A percentile compares a stretch with the other conserved stretches of the same genome.
Evolutionary conservation across 1,140 invertebrate genomes (phyloP).

Genomic region (Leptinotarsa texana): DNA sequence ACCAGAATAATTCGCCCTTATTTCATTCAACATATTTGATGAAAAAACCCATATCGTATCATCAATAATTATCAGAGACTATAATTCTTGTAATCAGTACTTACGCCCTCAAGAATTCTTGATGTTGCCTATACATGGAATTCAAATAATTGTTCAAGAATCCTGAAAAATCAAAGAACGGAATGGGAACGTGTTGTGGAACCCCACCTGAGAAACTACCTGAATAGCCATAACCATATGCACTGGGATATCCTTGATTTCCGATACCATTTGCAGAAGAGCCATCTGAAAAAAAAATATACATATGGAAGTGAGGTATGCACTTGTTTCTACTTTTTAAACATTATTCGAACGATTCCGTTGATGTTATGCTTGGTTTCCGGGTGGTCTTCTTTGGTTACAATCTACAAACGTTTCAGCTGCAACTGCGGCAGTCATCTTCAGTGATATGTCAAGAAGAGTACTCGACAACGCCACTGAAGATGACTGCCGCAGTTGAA

Average conservation of each 20-base stretch:
- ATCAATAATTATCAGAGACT: neutral
- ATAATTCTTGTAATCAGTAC: slow-evolving; percentile 11
- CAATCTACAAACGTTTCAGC: too few relatives aligned
- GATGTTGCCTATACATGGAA: slow-evolving; percentile 38
- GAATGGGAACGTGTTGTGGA: slow-evolving; percentile 29
- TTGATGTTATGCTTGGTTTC: too few relatives aligned
- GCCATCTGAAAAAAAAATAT: slow-evolving; percentile 16
- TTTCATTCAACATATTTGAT: slow-evolving; percentile 14
- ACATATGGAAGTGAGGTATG: too few relatives aligned
- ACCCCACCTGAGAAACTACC: slow-evolving; percentile 36
- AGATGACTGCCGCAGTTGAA: too few relatives aligned
- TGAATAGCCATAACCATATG: slow-evolving; percentile 36
- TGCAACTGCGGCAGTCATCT: too few relatives aligned
- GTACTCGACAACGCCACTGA: too few relatives aligned
- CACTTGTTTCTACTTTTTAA: too few relatives aligned
- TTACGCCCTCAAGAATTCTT: slow-evolving; percentile 41
- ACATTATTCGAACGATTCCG: too few relatives aligned
- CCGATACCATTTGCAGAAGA: slow-evolving; percentile 31
- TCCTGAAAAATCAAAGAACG: slow-evolving; percentile 41
- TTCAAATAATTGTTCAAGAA: slow-evolving; percentile 39
- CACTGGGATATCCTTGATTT: slow-evolving; percentile 9
- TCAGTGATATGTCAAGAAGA: too few relatives aligned
- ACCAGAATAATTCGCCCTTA: neutral
- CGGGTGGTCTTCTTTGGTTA: too few relatives aligned
- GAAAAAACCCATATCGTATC: slow-evolving; percentile 5